Percentiles rank a stretch among this genome's conserved stretches.
Evolutionary conservation across 2,797 vertebrate species (phyloP).

Genomic region (Pseudochaenichthys georgianus): DNA sequence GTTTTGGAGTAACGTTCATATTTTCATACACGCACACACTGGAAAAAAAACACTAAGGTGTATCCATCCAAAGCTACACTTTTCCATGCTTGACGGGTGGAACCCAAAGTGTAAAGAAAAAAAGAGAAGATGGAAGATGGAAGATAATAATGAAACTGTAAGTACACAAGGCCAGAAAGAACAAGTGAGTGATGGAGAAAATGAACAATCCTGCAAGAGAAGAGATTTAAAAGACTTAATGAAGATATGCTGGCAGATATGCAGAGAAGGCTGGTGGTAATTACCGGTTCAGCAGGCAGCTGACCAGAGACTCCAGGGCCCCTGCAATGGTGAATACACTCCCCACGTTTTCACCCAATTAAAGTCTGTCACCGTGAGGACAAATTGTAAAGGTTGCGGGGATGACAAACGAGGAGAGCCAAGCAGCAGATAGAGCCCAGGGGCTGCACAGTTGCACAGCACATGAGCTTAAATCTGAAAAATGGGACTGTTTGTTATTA

Average conservation of each 20-base stretch:
- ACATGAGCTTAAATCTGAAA: not conserved
- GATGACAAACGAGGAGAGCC: conserved; percentile 34
- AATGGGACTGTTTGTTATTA: conserved; percentile 32
- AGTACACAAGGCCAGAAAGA: not conserved
- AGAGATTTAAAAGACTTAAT: not conserved
- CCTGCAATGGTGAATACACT: conserved; percentile 10
- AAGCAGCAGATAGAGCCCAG: conserved; percentile 9
- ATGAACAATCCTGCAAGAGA: not conserved
- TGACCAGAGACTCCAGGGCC: conserved; percentile 13
- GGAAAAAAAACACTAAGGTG: not conserved
- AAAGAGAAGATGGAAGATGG: too few relatives aligned
- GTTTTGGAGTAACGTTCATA: conserved; percentile 22
- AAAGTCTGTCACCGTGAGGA: conserved; percentile 34
- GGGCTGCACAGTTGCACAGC: conserved; percentile 14
- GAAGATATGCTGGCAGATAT: not conserved
- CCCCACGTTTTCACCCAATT: conserved; percentile 47
- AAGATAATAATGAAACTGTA: not conserved
- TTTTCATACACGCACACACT: not conserved
- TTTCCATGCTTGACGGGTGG: conserved; percentile 7
- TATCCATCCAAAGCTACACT: not conserved
- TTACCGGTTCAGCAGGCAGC: conserved; percentile 11
- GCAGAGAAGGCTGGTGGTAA: conserved; percentile 17
- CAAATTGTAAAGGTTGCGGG: conserved; percentile 13
- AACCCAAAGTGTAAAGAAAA: not conserved
- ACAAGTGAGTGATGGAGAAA: not conserved